phyloP scores from a whole-genome alignment of 2,113 vertebrate genomes.

The Zosterops borbonicus region DNA sequence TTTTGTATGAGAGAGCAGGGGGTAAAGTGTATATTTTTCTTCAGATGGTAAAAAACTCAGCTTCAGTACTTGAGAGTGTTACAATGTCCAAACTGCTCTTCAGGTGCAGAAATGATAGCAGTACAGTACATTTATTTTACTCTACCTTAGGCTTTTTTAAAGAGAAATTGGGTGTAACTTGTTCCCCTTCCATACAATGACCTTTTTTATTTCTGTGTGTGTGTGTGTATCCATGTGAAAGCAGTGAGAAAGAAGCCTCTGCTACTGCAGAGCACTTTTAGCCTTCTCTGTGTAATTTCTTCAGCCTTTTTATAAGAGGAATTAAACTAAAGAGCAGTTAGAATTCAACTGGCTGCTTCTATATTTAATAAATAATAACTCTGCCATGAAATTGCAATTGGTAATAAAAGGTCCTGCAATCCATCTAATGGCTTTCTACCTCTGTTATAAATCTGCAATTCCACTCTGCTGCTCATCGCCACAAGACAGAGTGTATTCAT shows the following conservation, averaged over 20 bases:
- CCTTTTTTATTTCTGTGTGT: background rate
- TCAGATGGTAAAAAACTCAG: background rate
- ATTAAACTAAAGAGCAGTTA: slow-evolving; percentile 9
- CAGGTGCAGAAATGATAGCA: background rate
- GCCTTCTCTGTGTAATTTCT: background rate
- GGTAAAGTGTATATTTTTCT: background rate
- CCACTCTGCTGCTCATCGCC: background rate
- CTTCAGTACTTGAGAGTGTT: background rate
- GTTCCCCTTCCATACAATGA: background rate
- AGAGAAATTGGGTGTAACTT: background rate
- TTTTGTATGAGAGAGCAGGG: background rate
- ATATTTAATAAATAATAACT: slow-evolving; percentile 63
- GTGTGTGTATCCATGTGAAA: background rate
- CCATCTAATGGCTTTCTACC: slow-evolving; percentile 7
- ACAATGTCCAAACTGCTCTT: background rate
- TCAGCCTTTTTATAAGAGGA: background rate
- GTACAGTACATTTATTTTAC: background rate
- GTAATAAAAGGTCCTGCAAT: slow-evolving; percentile 43
- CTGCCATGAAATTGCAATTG: slow-evolving; percentile 49
- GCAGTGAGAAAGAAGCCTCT: background rate
- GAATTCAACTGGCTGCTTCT: slow-evolving; percentile 33
- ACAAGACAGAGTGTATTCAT: slow-evolving; percentile 37
- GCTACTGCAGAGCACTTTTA: background rate
- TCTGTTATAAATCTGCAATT: slow-evolving; percentile 2
- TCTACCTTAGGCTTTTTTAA: background rate